phyloP scores from a whole-genome alignment of 2,113 vertebrate species.

The Eidolon helvum region DNA sequence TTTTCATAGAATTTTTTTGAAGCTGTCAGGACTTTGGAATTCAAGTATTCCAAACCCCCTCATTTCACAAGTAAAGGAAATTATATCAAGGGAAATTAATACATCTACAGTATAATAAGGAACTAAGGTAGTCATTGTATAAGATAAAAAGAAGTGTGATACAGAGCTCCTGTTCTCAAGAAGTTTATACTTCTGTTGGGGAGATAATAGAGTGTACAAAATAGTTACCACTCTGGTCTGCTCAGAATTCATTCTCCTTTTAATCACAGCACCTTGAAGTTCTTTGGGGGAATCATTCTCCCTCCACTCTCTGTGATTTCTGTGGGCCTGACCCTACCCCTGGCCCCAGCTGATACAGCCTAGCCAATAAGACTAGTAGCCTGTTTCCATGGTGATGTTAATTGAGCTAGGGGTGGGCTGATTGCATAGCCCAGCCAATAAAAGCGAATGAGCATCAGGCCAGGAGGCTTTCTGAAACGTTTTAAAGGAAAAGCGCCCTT shows the following conservation, averaged over 20 bases:
- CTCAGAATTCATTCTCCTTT: neutral
- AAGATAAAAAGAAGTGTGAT: neutral
- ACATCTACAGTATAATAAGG: neutral
- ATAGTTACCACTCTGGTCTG: neutral
- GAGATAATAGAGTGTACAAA: neutral
- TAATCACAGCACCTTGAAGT: neutral
- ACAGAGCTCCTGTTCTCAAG: neutral
- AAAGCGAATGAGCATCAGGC: neutral
- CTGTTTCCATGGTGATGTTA: neutral
- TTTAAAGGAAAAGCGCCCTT: neutral
- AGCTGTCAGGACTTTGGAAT: neutral
- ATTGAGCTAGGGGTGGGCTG: neutral
- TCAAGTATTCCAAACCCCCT: neutral
- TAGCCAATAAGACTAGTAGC: neutral
- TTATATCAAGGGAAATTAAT: neutral
- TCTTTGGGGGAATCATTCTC: neutral
- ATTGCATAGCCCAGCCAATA: neutral
- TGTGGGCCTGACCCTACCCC: neutral
- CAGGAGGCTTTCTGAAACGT: neutral
- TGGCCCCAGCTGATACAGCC: neutral
- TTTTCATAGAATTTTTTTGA: neutral
- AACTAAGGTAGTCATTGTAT: neutral
- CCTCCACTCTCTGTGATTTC: neutral
- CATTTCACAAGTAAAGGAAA: conserved; percentile 18
- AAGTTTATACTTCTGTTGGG: neutral